Evolutionary conservation across 2,797 vertebrate species (phyloP), one percentile per base, ranked within the genome.

Genomic region (Tapirus indicus): DNA sequence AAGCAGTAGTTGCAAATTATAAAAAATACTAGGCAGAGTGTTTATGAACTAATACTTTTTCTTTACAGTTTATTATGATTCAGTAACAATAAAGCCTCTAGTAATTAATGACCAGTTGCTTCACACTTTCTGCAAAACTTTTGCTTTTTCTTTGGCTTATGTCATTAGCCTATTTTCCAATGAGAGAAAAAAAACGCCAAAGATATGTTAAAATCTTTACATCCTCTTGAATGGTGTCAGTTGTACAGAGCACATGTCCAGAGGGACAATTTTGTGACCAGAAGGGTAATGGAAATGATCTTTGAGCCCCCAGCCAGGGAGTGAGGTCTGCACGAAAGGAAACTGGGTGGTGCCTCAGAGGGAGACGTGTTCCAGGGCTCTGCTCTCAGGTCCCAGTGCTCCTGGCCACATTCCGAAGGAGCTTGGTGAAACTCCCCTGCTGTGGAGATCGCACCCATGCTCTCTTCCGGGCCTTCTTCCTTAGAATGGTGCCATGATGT

Each of bases 231-330:
- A 72, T 92, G 49, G 47, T 75, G 47, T 91, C 92, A 44, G 87
- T 64, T 93, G 78, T 78, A 23, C 56, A 84, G 56, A 56, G 71
- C 87, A 56, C 11, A 18, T 92, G 52, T 94, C 62, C 96, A 96
- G 86, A 93, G 91, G 87, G 82, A 92, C 91, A 97, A 35, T 92
- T 95, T 94, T 2, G 13, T 95, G 87, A 94, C 88, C 60, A 94
- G 84, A 95, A 94, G 49, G 35, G 38, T 96, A 96, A 98, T 97
- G 62, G 79, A 94, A 98, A 96, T 91, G 79, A 84, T 85, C 89
- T 96, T 84, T 74, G 88, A 95, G 88, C 95, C 91, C 58, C n/a
- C 49, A 72, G 91, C 82, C 82, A 96, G 83, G 95, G 80, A 95
- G 35, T 86, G 86, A 96, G 86, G n/a, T 83, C 32, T 91, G 74